Percentiles rank a stretch among this genome's conserved stretches.
phyloP scores from a whole-genome alignment of 1,140 invertebrate genomes.

The Musca vetustissima region DNA sequence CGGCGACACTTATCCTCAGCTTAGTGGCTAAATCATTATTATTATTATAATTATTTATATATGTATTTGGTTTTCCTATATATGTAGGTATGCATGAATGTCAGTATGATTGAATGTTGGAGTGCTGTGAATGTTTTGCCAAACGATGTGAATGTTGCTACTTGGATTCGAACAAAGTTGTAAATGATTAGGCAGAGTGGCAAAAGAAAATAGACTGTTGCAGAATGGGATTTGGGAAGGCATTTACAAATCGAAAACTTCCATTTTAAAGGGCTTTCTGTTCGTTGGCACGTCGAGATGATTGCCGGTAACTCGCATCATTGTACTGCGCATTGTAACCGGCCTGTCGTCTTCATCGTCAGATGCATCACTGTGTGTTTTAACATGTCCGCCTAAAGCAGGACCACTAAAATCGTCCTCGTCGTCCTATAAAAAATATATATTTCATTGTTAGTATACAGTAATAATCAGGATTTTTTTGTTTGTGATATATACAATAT shows the following conservation, averaged over 20 bases:
- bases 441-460: no score
- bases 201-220: background rate
- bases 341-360: conserved; percentile 53
- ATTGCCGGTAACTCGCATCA: conserved; percentile 41
- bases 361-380: conserved; percentile 50
- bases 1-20: background rate
- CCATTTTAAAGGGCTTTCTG: conserved; percentile 49
- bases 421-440: conserved; percentile 36
- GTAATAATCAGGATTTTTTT: no score
- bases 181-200: no score
- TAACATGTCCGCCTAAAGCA: conserved; percentile 51
- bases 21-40: background rate
- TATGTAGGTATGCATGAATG: conserved; percentile 14
- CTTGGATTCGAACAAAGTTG: no score
- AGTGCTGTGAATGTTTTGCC: no score
- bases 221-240: background rate
- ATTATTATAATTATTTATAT: background rate
- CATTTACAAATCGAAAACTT: conserved; percentile 51
- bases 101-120: background rate
- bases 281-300: conserved; percentile 53
- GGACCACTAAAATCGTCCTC: conserved; percentile 53
- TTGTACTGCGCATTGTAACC: conserved; percentile 48
- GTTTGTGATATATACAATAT: no score
- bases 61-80: background rate
- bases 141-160: no score